Conservation (phyloP, 1,140 invertebrate genomes). For the Acyrthosiphon pisum region DNA sequence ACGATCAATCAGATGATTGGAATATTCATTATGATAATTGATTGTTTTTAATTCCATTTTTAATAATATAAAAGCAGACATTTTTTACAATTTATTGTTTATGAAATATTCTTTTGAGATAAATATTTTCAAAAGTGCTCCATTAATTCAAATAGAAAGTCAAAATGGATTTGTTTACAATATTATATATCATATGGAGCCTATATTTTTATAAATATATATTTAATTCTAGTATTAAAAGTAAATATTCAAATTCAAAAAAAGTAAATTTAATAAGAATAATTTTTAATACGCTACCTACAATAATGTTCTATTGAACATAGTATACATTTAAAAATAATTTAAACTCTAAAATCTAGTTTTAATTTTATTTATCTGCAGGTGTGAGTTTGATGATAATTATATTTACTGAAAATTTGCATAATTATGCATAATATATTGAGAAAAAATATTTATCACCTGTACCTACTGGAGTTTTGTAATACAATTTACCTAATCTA, state of each 20-base stretch:
- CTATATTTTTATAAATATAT: background rate
- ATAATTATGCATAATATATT: too few species aligned
- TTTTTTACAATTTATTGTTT: background rate
- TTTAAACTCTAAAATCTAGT: background rate
- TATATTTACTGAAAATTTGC: background rate
- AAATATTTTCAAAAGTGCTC: background rate
- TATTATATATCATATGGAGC: background rate
- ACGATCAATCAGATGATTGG: constrained; percentile 22
- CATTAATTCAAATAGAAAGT: background rate
- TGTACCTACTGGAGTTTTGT: too few species aligned
- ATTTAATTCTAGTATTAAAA: background rate
- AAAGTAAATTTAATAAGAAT: background rate
- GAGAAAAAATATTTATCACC: too few species aligned
- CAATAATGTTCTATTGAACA: background rate
- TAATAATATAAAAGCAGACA: background rate
- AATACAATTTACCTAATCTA: too few species aligned
- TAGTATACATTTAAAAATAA: background rate
- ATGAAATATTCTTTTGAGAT: background rate
- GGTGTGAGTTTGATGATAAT: background rate
- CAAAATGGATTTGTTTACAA: background rate
- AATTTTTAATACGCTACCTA: background rate
- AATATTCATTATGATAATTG: background rate
- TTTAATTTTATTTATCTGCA: background rate
- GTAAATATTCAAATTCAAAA: background rate
- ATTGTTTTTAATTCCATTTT: background rate